phyloP scores from a whole-genome alignment of 1,140 invertebrate genomes.

The Tetragonula clypearis region DNA sequence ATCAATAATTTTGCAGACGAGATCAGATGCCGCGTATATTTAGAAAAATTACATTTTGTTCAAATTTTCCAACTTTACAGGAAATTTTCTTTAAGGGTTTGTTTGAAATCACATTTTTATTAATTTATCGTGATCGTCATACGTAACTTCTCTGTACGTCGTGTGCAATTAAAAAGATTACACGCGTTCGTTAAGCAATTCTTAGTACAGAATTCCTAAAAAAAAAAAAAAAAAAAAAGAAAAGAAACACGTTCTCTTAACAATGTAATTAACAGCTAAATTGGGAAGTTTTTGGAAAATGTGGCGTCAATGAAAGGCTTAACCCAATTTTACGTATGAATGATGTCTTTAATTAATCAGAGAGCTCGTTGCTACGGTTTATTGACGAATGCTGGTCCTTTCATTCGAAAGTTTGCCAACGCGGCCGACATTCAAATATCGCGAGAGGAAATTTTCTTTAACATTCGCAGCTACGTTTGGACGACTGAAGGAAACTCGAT shows the following conservation, averaged over 20 bases:
- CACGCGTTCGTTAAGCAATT: neutral
- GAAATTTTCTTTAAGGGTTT: neutral
- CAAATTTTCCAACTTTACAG: no score
- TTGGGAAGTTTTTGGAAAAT: no score
- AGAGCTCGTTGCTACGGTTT: no score
- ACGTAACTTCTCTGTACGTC: neutral
- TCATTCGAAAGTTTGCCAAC: neutral
- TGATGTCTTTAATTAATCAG: conserved; percentile 8
- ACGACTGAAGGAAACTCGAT: neutral
- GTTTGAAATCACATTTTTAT: neutral
- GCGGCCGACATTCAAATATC: neutral
- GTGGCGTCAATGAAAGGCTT: neutral
- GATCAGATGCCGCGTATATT: no score
- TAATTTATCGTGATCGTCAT: neutral
- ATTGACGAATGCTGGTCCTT: neutral
- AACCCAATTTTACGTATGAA: conserved; percentile 19
- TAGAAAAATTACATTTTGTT: no score
- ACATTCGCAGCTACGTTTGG: neutral
- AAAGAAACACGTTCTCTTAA: neutral
- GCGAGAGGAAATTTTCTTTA: neutral
- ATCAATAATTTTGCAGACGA: no score
- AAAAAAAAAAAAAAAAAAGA: neutral
- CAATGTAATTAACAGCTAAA: neutral
- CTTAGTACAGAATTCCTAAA: neutral
- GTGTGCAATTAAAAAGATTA: neutral